Percentiles rank a stretch among this genome's conserved stretches.
Conservation (phyloP, 2,888 invertebrate genomes). For the Limnephilus lunatus region DNA sequence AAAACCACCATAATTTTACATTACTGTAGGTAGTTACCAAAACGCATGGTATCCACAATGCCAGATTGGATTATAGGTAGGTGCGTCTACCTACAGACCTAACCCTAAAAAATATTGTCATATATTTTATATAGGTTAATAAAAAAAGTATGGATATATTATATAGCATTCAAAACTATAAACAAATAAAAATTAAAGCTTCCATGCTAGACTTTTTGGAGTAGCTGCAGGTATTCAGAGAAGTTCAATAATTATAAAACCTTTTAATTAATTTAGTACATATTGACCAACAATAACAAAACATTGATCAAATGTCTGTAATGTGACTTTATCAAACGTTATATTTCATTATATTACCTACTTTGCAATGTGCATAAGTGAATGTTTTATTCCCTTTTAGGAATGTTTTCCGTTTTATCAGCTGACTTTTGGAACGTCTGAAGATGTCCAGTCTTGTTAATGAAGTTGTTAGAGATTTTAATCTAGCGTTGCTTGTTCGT, state of each 20-base stretch:
- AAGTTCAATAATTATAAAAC: background rate
- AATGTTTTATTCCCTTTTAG: background rate
- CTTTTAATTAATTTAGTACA: background rate
- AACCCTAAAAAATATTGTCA: no score
- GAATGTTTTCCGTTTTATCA: background rate
- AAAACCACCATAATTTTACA: no score
- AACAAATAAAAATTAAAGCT: background rate
- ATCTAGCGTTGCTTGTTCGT: constrained; percentile 7
- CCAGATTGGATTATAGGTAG: no score
- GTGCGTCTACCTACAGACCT: no score
- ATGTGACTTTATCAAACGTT: background rate
- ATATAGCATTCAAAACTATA: no score
- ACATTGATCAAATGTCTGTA: background rate
- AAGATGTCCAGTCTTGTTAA: background rate
- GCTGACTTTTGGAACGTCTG: background rate
- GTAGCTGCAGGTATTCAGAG: background rate
- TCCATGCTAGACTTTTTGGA: background rate
- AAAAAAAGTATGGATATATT: no score
- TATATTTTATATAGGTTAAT: no score
- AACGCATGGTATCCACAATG: no score
- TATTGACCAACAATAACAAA: background rate
- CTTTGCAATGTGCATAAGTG: background rate
- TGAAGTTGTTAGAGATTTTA: constrained; percentile 26
- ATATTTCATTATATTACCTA: background rate
- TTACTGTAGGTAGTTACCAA: no score